Percentiles rank a stretch among this genome's conserved stretches.
Conservation (phyloP, 2,113 vertebrate species). For the Nannobrachium achirus region DNA sequence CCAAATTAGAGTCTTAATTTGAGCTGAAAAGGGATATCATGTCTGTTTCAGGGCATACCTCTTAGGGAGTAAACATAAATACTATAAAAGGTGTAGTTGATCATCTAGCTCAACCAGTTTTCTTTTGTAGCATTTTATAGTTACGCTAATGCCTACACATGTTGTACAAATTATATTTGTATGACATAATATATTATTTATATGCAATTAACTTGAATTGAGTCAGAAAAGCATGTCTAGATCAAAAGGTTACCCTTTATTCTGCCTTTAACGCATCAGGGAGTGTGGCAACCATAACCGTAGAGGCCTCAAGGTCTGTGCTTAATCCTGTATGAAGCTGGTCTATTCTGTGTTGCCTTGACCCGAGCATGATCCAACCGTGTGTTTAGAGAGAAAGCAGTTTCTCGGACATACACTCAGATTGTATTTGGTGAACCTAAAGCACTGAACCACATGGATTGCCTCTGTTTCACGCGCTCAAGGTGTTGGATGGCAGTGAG, state of each 20-base stretch:
- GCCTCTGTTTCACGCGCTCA: conserved; percentile 18
- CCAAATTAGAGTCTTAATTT: too few relatives aligned
- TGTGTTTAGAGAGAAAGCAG: not conserved
- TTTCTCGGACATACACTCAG: conserved; percentile 30
- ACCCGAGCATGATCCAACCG: conserved; percentile 53
- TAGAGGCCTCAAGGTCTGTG: conserved; percentile 30
- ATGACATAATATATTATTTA: too few relatives aligned
- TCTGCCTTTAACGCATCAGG: conserved; percentile 1
- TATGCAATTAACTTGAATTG: too few relatives aligned
- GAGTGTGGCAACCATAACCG: conserved; percentile 11
- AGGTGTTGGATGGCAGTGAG: conserved; percentile 93
- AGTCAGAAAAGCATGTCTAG: conserved; percentile 1
- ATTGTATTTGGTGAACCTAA: too few relatives aligned
- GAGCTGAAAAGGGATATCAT: too few relatives aligned
- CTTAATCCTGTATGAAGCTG: conserved; percentile 35
- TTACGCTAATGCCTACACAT: too few relatives aligned
- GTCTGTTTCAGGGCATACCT: too few relatives aligned
- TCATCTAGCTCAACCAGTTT: too few relatives aligned
- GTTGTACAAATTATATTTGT: too few relatives aligned
- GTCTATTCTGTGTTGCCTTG: conserved; percentile 38
- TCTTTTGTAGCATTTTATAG: too few relatives aligned
- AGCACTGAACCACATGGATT: not conserved
- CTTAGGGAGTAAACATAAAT: too few relatives aligned
- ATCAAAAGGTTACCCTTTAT: conserved; percentile 59
- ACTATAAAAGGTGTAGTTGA: too few relatives aligned